Conservation (phyloP, 30 jellyfish, hydroid and myxozoan genomes). For the Aurelia sp. region DNA sequence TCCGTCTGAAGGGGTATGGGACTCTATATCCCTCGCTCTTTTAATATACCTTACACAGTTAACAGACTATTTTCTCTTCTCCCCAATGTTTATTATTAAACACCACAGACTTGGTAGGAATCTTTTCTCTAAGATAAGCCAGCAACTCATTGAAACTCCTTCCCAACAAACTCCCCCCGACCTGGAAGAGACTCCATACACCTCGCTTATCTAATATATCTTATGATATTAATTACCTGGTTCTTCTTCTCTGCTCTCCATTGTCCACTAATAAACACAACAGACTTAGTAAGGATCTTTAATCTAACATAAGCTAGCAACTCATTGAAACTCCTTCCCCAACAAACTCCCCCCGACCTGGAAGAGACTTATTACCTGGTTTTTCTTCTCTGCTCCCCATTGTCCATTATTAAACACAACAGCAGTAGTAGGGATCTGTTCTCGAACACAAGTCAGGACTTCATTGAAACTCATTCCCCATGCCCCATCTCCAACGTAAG, state of each 20-base stretch:
- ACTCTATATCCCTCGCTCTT: too few relatives aligned
- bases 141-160: slow-evolving; percentile 76
- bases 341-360: slow-evolving; percentile 81
- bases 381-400: slow-evolving; percentile 94
- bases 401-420: slow-evolving; percentile 80
- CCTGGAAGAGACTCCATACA: too few relatives aligned
- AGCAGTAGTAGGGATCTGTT: slow-evolving; percentile 80
- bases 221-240: slow-evolving; percentile 43
- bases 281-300: slow-evolving; percentile 78
- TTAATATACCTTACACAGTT: too few relatives aligned
- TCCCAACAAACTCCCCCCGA: slow-evolving; percentile 87
- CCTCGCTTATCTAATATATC: not conserved
- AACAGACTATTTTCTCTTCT: slow-evolving; percentile 35
- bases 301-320: slow-evolving; percentile 72
- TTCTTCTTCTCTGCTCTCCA: slow-evolving; percentile 93
- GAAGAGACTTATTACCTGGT: slow-evolving; percentile 85
- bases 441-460: slow-evolving; percentile 77
- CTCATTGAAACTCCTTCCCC: slow-evolving; percentile 85
- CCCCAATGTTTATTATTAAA: slow-evolving; percentile 88
- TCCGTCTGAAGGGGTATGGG: too few relatives aligned
- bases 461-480: slow-evolving; percentile 91
- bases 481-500: slow-evolving; percentile 96
- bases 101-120: slow-evolving; percentile 84
- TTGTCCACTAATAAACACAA: slow-evolving; percentile 77
- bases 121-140: slow-evolving; percentile 72